phyloP scores from a whole-genome alignment of 2,113 vertebrate species.

The Rallus limicola region DNA sequence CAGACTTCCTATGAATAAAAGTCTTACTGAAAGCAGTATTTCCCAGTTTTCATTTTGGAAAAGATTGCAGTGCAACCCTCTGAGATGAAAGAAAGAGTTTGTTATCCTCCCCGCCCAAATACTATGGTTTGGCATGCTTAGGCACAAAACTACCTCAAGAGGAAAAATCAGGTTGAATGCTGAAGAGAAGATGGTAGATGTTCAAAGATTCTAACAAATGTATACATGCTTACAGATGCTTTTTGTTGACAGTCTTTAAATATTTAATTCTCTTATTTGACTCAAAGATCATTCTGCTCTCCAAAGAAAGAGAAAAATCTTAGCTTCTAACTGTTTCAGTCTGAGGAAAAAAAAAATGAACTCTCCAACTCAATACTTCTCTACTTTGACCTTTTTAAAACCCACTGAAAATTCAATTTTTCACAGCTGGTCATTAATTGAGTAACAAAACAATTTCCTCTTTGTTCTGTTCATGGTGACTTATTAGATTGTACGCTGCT shows the following conservation, averaged over 20 bases:
- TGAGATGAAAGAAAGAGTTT: not conserved
- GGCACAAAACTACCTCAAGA: not conserved
- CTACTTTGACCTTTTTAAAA: not conserved
- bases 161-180: not conserved
- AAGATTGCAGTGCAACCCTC: not conserved
- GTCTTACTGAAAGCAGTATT: not conserved
- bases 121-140: not conserved
- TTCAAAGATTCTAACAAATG: not conserved
- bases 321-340: not conserved
- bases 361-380: not conserved
- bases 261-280: not conserved
- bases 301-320: not conserved
- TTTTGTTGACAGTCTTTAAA: not conserved
- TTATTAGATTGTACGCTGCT: not conserved
- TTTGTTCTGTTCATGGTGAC: not conserved
- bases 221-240: not conserved
- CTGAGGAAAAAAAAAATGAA: not conserved
- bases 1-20: not conserved
- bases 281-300: not conserved
- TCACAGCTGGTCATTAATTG: not conserved
- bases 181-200: not conserved
- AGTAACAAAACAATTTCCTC: not conserved
- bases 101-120: not conserved
- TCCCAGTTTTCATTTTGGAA: not conserved
- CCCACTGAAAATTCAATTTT: not conserved